A percentile compares a stretch with the other conserved stretches of the same genome.
Conservation (phyloP, 2,113 vertebrate species). For the Aspidoscelis tigris region DNA sequence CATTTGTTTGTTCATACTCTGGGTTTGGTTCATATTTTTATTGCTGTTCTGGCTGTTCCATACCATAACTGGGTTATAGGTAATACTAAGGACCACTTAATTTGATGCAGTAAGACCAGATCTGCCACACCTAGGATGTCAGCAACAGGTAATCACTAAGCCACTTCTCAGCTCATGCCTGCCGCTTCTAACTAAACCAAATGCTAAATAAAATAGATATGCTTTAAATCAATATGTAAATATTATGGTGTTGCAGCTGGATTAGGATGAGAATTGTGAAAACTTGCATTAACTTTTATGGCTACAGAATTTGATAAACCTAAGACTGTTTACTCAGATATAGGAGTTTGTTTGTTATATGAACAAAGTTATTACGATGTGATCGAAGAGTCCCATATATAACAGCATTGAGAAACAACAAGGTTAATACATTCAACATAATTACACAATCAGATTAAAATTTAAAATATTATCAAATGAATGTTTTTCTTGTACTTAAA, state of each 20-base stretch:
- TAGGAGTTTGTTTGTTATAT: too few species aligned
- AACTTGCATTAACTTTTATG: background rate
- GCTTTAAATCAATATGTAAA: constrained; percentile 3
- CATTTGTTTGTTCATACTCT: background rate
- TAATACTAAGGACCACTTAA: background rate
- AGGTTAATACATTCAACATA: too few species aligned
- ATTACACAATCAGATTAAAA: too few species aligned
- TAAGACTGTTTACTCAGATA: background rate
- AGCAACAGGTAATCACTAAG: background rate
- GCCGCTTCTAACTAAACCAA: background rate
- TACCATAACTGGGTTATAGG: background rate
- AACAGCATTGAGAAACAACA: too few species aligned
- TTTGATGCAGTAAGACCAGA: background rate
- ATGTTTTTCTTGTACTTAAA: too few species aligned
- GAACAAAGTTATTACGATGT: too few species aligned
- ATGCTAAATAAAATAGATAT: background rate
- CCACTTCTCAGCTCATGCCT: background rate
- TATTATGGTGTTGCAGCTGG: background rate
- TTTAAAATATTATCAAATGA: too few species aligned
- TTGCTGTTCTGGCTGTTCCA: background rate
- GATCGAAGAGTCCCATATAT: too few species aligned
- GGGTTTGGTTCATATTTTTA: background rate
- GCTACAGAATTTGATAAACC: background rate
- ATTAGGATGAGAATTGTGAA: background rate
- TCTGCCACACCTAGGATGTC: background rate